These are phyloP conservation scores for Dicycla oo DNA, from an alignment of 2,888 invertebrate species.

Conservation along the genomic window DNA sequence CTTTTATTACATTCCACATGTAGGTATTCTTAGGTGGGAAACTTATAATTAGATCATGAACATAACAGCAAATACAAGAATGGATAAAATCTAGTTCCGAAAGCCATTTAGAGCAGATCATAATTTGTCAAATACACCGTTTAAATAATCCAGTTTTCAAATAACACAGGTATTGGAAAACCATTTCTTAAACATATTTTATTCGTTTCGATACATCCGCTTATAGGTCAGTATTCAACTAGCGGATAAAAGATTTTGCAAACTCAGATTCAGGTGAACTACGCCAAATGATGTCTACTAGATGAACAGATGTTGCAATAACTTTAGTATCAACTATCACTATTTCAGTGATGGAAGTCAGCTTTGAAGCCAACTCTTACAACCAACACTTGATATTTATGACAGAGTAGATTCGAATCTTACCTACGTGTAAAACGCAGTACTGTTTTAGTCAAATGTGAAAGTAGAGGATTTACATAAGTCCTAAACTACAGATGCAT, in stretches of 20 bases:
- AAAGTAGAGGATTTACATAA: too few relatives aligned
- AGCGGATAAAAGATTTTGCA: slow-evolving; percentile 30
- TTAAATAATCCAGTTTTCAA: slow-evolving; percentile 50
- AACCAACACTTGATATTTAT: background rate
- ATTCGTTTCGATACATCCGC: slow-evolving; percentile 48
- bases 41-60: too few relatives aligned
- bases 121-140: slow-evolving; percentile 39
- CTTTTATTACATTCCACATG: too few relatives aligned
- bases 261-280: slow-evolving; percentile 11
- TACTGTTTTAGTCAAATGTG: background rate
- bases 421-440: too few relatives aligned
- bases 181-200: slow-evolving; percentile 56
- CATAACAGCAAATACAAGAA: background rate
- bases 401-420: background rate
- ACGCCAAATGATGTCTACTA: slow-evolving; percentile 4
- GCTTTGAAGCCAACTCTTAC: too few relatives aligned
- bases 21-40: too few relatives aligned
- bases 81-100: background rate
- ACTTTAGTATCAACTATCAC: background rate
- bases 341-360: background rate
- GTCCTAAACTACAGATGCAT: background rate
- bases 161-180: slow-evolving; percentile 60
- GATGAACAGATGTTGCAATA: background rate
- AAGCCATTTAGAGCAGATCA: slow-evolving; percentile 14
- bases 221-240: slow-evolving; percentile 47